phyloP scores from a whole-genome alignment of 2,888 invertebrate species.

The Diloba caeruleocephala region DNA sequence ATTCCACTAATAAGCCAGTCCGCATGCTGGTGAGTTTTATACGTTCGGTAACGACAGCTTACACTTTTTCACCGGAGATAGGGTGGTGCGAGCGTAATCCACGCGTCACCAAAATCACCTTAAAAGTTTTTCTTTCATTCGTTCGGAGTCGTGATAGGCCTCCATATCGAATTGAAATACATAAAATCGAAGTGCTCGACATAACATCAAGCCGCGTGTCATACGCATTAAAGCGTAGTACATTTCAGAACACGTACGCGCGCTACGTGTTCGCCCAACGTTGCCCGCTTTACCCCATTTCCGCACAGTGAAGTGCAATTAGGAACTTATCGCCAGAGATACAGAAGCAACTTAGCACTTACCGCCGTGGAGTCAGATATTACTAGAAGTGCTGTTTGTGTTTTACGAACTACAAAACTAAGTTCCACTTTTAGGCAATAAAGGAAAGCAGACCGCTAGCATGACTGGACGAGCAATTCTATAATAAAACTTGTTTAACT shows the following conservation, averaged over 20 bases:
- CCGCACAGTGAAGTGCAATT: slow-evolving; percentile 80
- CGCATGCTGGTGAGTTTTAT: slow-evolving; percentile 21
- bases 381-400: slow-evolving; percentile 51
- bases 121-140: slow-evolving; percentile 51
- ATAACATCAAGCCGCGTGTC: slow-evolving; percentile 63
- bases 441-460: slow-evolving; percentile 37
- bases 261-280: slow-evolving; percentile 69
- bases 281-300: slow-evolving; percentile 75
- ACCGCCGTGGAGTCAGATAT: slow-evolving; percentile 52
- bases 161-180: slow-evolving; percentile 62
- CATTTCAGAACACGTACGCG: slow-evolving; percentile 77
- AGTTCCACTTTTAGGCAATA: slow-evolving; percentile 37
- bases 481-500: background rate
- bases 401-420: slow-evolving; percentile 42
- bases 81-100: slow-evolving; percentile 37
- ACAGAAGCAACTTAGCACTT: slow-evolving; percentile 67
- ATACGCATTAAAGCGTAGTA: slow-evolving; percentile 68
- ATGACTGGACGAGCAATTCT: slow-evolving; percentile 12
- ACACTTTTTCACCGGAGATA: slow-evolving; percentile 36
- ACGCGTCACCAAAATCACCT: slow-evolving; percentile 43
- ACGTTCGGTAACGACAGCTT: slow-evolving; percentile 37
- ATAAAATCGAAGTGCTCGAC: slow-evolving; percentile 63
- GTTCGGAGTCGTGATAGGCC: slow-evolving; percentile 44
- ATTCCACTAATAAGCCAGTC: slow-evolving; percentile 44
- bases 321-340: slow-evolving; percentile 79